Base-by-base conservation (phyloP, 2,797 vertebrate genomes). In the Notolabrus celidotus region DNA sequence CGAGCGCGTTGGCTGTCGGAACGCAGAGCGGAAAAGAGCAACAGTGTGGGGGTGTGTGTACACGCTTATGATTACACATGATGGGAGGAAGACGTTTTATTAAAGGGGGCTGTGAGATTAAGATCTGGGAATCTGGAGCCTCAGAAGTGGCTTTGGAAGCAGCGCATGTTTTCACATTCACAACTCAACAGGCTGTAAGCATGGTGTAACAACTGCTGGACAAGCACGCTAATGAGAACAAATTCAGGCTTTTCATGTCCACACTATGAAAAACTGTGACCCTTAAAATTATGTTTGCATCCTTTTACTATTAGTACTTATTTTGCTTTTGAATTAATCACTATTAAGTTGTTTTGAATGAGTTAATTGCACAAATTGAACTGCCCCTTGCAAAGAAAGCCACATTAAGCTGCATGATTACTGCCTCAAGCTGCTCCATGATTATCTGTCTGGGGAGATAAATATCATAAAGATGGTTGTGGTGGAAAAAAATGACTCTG, bases 141-240 rank as follows among this genome's bases (percentile, higher is more conserved):
- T 85, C 67, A 74, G 80, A 88, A 86, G 88, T 88, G 88, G 85
- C 57, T 89, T 80, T 82, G 81, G 73, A 83, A 70, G 55, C 23
- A 1, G 22, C 42, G 61, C 10, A 27, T 75, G 78, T 89, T 84
- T 89, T 84, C 82, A 80, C 62, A 68, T 88, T 85, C 59, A 73
- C 85, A 80, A 71, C 74, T 82, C 82, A 60, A 74, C 70, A 53
- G 73, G 66, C 82, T 68, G 74, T 14, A 17, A 65, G 75, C 53
- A 63, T 53, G 57, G 64, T 56, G 67, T 16, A 66, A 67, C 45
- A 50, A 47, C 41, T 19, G 29, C 55, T 70, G 59, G 42, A 50
- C 29, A 63, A 66, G 34, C 43, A 61, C 52, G 73, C 16, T 33
- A 57, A 49, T 10, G 59, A 5, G 19, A 50, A 54, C 73, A 79